Percentiles rank a stretch among this genome's conserved stretches.
Conservation (phyloP, 2,113 vertebrate genomes). For the Datnioides undecimradiatus region DNA sequence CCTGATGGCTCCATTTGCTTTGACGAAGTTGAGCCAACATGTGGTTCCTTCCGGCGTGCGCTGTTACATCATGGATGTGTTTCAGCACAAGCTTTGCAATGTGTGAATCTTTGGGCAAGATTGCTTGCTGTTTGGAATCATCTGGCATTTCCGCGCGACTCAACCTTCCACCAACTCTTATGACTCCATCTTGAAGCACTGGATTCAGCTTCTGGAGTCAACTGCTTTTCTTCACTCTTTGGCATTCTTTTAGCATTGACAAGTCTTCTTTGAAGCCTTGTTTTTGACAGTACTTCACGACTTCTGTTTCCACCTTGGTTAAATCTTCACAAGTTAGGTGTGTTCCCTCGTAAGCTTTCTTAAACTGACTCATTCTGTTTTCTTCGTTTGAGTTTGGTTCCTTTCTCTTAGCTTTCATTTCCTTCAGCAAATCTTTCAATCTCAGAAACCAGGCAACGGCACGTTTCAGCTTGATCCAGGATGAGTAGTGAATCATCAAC, state of each 20-base stretch:
- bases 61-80: not conserved
- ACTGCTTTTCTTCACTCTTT: conserved; percentile 11
- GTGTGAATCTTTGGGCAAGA: conserved; percentile 2
- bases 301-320: not conserved
- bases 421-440: not conserved
- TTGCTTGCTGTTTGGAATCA: conserved; percentile 6
- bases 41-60: conserved; percentile 10
- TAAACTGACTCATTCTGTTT: not conserved
- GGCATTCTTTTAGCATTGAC: not conserved
- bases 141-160: not conserved
- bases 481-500: not conserved
- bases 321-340: not conserved
- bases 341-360: not conserved
- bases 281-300: not conserved
- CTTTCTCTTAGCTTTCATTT: not conserved
- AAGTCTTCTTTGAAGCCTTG: conserved; percentile 22
- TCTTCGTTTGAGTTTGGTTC: not conserved
- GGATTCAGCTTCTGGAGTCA: conserved; percentile 15
- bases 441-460: not conserved
- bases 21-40: conserved; percentile 15
- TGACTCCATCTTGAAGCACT: conserved; percentile 5
- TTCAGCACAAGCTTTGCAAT: conserved; percentile 8
- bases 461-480: not conserved
- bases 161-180: conserved; percentile 8
- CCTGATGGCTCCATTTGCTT: conserved; percentile 38